phyloP scores from a whole-genome alignment of 2,888 invertebrate species.

The Cephus spinipes region DNA sequence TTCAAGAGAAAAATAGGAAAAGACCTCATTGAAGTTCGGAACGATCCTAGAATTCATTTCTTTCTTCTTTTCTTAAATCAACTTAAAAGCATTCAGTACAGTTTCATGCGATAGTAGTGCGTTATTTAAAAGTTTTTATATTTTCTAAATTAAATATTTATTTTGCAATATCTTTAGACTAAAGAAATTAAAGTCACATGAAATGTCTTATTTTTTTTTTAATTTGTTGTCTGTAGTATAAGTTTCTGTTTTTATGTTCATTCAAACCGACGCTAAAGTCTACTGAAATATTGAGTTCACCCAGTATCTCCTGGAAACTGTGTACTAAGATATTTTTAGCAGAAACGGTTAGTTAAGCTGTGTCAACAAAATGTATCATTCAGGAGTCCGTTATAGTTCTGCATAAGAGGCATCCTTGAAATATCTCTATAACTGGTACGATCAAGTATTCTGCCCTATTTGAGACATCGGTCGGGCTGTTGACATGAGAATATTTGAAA shows the following conservation, averaged over 20 bases:
- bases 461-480: not conserved
- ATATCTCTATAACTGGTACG: not conserved
- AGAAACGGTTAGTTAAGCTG: not conserved
- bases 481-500: not conserved
- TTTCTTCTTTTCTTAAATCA: no score
- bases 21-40: not conserved
- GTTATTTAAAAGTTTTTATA: no score
- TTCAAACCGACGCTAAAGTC: not conserved
- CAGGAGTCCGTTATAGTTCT: not conserved
- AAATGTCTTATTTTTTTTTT: not conserved
- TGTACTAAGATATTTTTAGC: constrained; percentile 10
- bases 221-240: not conserved
- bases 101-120: no score
- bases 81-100: no score
- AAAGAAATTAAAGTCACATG: not conserved
- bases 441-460: not conserved
- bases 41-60: no score
- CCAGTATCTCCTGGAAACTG: not conserved
- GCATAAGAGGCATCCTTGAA: not conserved
- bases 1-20: not conserved
- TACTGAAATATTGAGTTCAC: not conserved
- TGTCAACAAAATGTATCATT: constrained; percentile 8
- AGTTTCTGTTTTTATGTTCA: not conserved
- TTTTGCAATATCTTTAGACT: not conserved
- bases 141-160: not conserved